Evolutionary conservation across 2,797 vertebrate species (phyloP).

Genomic region (Chloroceryle amazona): DNA sequence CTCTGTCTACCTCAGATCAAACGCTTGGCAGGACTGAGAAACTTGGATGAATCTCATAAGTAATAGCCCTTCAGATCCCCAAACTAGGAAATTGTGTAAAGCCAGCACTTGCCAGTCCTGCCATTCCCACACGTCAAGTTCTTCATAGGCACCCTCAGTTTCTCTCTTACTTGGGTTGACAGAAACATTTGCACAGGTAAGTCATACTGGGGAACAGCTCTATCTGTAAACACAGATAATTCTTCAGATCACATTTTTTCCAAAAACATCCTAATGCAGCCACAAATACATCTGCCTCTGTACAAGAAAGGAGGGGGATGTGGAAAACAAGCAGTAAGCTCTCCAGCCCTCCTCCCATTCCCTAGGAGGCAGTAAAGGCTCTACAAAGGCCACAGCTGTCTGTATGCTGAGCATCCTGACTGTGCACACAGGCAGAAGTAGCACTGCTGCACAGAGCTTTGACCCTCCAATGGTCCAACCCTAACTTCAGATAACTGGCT

Average conservation of each 20-base stretch:
- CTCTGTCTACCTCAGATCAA: not conserved
- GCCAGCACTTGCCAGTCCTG: not conserved
- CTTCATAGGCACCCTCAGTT: not conserved
- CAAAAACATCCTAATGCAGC: not conserved
- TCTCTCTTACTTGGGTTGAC: not conserved
- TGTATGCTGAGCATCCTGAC: not conserved
- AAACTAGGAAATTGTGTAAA: not conserved
- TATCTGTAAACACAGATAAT: not conserved
- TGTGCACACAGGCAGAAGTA: not conserved
- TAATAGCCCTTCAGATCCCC: not conserved
- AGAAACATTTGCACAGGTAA: not conserved
- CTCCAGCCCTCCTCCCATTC: not conserved
- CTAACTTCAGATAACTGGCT: not conserved
- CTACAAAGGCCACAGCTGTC: not conserved
- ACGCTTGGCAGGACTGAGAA: not conserved
- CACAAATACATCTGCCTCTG: not conserved
- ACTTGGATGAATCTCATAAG: not conserved
- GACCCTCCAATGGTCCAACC: not conserved
- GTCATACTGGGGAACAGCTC: not conserved
- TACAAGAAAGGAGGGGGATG: not conserved
- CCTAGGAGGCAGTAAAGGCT: not conserved
- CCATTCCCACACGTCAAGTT: not conserved
- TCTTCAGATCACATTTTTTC: not conserved
- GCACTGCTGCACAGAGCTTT: not conserved
- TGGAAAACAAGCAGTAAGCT: not conserved